A percentile compares a stretch with the other conserved stretches of the same genome.
phyloP scores from a whole-genome alignment of 2,888 invertebrate genomes.

The Athalia rosae region DNA sequence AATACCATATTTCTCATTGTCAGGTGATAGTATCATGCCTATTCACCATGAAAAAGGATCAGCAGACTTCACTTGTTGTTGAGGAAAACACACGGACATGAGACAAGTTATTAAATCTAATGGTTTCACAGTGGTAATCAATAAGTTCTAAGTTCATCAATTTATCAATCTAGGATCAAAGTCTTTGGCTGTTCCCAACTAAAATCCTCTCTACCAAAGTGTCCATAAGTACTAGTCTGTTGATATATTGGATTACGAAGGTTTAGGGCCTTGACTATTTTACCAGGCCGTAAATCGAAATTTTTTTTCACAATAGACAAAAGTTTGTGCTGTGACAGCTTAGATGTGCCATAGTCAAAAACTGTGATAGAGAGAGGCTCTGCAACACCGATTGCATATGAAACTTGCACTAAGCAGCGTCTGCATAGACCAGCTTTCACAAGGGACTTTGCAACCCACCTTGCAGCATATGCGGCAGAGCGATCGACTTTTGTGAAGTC shows the following conservation, averaged over 20 bases:
- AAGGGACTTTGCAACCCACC: constrained; percentile 99
- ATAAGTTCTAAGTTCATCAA: constrained; percentile 50
- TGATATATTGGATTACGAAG: constrained; percentile 97
- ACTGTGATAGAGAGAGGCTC: constrained; percentile 98
- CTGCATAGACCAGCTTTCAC: constrained; percentile 96
- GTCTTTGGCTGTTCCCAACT: constrained; percentile 97
- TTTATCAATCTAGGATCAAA: constrained; percentile 81
- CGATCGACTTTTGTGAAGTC: constrained; percentile 98
- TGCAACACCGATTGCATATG: constrained; percentile 98
- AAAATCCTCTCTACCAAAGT: constrained; percentile 97
- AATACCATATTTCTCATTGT: constrained; percentile 26
- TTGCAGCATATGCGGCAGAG: constrained; percentile 98
- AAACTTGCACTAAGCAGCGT: constrained; percentile 97
- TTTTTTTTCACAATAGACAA: constrained; percentile 93
- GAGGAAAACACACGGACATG: constrained; percentile 24
- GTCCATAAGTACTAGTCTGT: constrained; percentile 97
- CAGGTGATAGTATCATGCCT: background rate
- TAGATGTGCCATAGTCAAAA: constrained; percentile 97
- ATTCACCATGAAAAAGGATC: constrained; percentile 19
- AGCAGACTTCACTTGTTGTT: constrained; percentile 11
- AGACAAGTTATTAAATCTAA: constrained; percentile 54
- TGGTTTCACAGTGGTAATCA: constrained; percentile 61
- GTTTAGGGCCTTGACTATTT: constrained; percentile 96
- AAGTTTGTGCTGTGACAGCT: constrained; percentile 89
- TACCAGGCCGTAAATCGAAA: constrained; percentile 97